These are phyloP conservation scores for Hippocampus zosterae DNA, from an alignment of 2,113 vertebrate genomes.

Conservation along the genomic window DNA sequence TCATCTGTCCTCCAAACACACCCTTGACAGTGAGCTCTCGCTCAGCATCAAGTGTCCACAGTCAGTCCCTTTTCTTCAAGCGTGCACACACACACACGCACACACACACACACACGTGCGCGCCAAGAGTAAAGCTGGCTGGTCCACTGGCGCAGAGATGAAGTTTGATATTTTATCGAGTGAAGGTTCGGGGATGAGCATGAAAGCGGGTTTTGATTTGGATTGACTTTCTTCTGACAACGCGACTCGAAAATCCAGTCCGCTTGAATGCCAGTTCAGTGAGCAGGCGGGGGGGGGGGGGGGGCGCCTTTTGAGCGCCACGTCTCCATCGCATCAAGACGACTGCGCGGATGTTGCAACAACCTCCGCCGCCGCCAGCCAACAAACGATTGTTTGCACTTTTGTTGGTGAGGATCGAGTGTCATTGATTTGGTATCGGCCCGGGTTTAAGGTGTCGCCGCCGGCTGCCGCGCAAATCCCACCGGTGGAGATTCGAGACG, in stretches of 20 bases:
- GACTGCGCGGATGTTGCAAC: not conserved
- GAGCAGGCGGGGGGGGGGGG: too few relatives aligned
- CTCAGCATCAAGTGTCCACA: not conserved
- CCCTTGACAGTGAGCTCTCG: not conserved
- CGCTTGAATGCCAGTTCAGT: too few relatives aligned
- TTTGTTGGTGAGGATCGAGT: conserved; percentile 28
- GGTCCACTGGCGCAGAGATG: too few relatives aligned
- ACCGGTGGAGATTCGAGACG: conserved; percentile 13
- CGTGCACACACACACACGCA: not conserved
- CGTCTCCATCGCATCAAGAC: not conserved
- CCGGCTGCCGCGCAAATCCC: conserved; percentile 48
- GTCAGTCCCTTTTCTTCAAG: not conserved
- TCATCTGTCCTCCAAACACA: conserved; percentile 10
- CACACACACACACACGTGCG: too few relatives aligned
- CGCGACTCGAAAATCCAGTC: too few relatives aligned
- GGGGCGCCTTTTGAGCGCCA: not conserved
- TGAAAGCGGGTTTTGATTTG: too few relatives aligned
- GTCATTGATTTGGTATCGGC: conserved; percentile 37
- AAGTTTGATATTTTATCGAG: too few relatives aligned
- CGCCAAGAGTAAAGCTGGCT: too few relatives aligned
- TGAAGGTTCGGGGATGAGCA: too few relatives aligned
- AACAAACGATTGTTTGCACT: not conserved
- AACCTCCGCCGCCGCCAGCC: not conserved
- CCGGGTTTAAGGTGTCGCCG: conserved; percentile 48
- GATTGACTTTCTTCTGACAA: too few relatives aligned